These are phyloP conservation scores for Pachyuromys duprasi DNA, from an alignment of 2,797 vertebrate genomes.

Conservation along the genomic window DNA sequence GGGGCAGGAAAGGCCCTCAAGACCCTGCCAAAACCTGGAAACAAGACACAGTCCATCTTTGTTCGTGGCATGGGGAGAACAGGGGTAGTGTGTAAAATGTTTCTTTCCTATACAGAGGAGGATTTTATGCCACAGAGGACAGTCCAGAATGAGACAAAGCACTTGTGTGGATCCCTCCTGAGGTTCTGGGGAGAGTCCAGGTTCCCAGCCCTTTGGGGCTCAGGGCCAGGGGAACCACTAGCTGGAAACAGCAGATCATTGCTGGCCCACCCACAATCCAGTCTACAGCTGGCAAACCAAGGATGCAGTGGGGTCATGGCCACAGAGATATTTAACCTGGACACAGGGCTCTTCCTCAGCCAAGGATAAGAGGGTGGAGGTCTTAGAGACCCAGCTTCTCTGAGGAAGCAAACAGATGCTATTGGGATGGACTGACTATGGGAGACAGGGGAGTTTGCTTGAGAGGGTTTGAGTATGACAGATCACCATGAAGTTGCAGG, in stretches of 20 bases:
- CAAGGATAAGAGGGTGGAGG: background rate
- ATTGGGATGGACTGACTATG: too few species aligned
- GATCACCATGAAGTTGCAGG: background rate
- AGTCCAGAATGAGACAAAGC: constrained; percentile 3
- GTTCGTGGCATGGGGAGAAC: background rate
- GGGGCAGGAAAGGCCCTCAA: background rate
- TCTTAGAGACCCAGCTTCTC: background rate
- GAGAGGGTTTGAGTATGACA: background rate
- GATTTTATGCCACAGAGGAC: background rate
- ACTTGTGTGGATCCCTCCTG: background rate
- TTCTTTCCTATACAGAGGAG: constrained; percentile 23
- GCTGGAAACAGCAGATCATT: background rate
- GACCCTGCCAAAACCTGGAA: background rate
- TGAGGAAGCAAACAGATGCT: background rate
- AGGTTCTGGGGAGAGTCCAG: constrained; percentile 58
- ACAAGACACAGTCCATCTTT: constrained; percentile 34
- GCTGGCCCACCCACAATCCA: background rate
- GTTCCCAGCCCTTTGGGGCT: constrained; percentile 17
- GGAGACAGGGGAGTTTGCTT: background rate
- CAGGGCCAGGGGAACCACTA: background rate
- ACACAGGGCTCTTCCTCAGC: background rate
- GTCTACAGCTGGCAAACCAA: background rate
- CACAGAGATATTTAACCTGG: background rate
- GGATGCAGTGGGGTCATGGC: background rate
- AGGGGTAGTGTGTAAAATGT: background rate